phyloP scores from a whole-genome alignment of 2,113 vertebrate species.

The Ramphastos sulfuratus region DNA sequence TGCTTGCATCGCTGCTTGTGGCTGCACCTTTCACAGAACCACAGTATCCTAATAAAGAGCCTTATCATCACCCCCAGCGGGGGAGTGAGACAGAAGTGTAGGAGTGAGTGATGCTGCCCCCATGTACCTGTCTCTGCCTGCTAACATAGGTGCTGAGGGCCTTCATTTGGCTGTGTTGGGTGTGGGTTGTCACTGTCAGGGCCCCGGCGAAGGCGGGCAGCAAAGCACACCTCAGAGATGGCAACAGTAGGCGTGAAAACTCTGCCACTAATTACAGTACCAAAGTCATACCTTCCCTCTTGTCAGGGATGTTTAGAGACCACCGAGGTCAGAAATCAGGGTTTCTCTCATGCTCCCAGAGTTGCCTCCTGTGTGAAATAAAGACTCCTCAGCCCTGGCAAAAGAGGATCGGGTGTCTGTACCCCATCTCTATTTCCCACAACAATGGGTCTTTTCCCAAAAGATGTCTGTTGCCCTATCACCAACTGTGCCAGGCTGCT shows the following conservation, averaged over 20 bases:
- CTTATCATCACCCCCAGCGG: background rate
- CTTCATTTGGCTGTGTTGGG: background rate
- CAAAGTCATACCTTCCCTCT: background rate
- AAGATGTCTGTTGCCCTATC: background rate
- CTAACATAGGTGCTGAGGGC: background rate
- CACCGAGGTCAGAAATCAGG: background rate
- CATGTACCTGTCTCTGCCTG: accelerated
- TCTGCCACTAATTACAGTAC: background rate
- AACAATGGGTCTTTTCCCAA: accelerated
- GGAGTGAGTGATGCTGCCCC: background rate
- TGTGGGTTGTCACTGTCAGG: background rate
- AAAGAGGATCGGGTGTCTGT: background rate
- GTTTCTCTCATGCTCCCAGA: accelerated
- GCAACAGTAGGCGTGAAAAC: background rate
- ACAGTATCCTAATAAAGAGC: background rate
- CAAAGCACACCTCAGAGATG: background rate
- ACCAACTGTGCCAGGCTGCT: accelerated
- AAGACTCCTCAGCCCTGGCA: accelerated
- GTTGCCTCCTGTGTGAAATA: accelerated
- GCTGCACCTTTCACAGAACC: background rate
- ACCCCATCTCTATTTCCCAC: background rate
- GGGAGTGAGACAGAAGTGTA: background rate
- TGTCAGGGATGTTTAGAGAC: background rate
- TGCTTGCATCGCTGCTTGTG: background rate
- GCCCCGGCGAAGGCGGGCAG: accelerated